These are phyloP conservation scores for Drosophila tsacasi DNA, from an alignment of 1,140 invertebrate species.

Conservation along the genomic window DNA sequence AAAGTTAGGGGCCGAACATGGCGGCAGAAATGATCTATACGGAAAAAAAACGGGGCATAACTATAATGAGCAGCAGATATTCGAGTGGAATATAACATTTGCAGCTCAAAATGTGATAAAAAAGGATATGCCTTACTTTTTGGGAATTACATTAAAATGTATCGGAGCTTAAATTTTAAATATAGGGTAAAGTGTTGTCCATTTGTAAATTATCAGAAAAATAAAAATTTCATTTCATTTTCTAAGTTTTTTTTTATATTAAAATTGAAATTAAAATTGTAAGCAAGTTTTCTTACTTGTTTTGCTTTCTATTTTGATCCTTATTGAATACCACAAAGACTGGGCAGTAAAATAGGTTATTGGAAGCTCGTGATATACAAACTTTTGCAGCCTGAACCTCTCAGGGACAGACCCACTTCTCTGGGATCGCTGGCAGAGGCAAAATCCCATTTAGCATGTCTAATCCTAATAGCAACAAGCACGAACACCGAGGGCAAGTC, in stretches of 20 bases:
- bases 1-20: constrained; percentile 6
- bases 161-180: neutral
- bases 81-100: constrained; percentile 13
- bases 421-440: constrained; percentile 15
- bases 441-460: constrained; percentile 48
- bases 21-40: constrained; percentile 24
- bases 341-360: neutral
- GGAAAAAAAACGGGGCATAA: constrained; percentile 29
- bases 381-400: neutral
- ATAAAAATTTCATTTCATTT: too few species aligned
- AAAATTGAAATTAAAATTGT: too few species aligned
- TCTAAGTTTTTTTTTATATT: too few species aligned
- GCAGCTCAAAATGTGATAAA: neutral
- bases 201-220: too few species aligned
- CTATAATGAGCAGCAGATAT: constrained; percentile 45
- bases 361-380: neutral
- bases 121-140: too few species aligned
- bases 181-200: too few species aligned
- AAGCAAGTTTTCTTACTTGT: neutral
- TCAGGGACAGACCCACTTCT: neutral
- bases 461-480: constrained; percentile 55
- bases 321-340: neutral
- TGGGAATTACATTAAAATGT: neutral
- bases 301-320: neutral
- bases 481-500: constrained; percentile 53